Evolutionary conservation across 2,113 vertebrate genomes (phyloP), one percentile per base, ranked within the genome.

Genomic region (Protomyctophum bolini): DNA sequence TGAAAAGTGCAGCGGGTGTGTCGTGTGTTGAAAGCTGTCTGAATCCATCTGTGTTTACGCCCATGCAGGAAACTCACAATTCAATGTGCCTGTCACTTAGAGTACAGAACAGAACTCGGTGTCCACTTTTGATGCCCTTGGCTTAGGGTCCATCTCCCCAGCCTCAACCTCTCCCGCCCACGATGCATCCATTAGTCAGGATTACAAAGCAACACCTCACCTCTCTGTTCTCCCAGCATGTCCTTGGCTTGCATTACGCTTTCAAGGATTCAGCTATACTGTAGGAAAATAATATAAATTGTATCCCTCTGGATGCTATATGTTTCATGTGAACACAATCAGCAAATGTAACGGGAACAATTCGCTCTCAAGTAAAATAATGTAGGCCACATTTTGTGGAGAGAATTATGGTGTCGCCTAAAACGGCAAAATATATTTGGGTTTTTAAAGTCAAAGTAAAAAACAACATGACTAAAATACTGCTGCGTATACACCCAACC

Each of bases 61-160:
- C 28, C 33, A 52, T 7, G 15, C 10, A 52, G 51, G 51, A 11
- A 60, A 8, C 66, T 9, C 51, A 63, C 10, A 58, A 41, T 75
- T 76, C 10, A 51, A 65, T 63, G 66, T 58, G 21, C 70, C 62
- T 79, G 58, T 2, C 69, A 47, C 45, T 61, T n/a, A n/a, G n/a
- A n/a, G 21, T 21, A n/a, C 21, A 1, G 21, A 21, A 21, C 21
- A 21, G 21, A 64, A 68, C 15, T 61, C 5, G 28, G 48, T 50
- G 58, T 57, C 63, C 71, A 21, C 59, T 1, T 9, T 2, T 48
- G 41, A 50, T 57, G 65, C 51, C 71, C 71, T 78, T 74, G 68
- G 52, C 68, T 69, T 28, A 4, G 9, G 14, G 4, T 51, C 64
- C 52, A 10, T n/a, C 15, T 63, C 7, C 8, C 11, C 49, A 1